phyloP scores from a whole-genome alignment of 2,113 vertebrate genomes.

The Gobio gobio region DNA sequence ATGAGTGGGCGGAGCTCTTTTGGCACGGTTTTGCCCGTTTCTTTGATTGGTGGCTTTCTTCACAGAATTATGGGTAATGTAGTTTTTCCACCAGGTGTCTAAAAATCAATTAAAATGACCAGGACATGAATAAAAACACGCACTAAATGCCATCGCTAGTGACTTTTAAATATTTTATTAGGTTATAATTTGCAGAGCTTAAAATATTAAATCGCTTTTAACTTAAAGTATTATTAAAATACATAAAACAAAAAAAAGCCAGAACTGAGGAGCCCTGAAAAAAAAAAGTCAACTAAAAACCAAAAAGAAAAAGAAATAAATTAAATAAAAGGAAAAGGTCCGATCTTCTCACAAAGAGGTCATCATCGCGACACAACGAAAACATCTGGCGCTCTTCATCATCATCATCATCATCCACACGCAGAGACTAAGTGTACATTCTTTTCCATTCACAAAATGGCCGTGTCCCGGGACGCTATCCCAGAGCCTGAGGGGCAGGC shows the following conservation, averaged over 20 bases:
- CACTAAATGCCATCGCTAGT: background rate
- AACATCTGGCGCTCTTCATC: slow-evolving; percentile 37
- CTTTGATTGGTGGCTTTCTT: no score
- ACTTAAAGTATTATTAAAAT: slow-evolving; percentile 87
- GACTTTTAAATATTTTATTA: slow-evolving; percentile 77
- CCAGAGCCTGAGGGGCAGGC: background rate
- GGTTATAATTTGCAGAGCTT: slow-evolving; percentile 85
- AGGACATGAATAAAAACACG: background rate
- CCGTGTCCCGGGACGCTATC: background rate
- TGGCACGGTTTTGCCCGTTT: no score
- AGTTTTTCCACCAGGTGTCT: background rate
- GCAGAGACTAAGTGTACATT: slow-evolving; percentile 56
- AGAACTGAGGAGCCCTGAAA: slow-evolving; percentile 83
- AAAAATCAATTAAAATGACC: background rate
- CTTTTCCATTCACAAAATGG: slow-evolving; percentile 43
- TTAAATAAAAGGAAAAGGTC: slow-evolving; percentile 55
- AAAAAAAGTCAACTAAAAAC: slow-evolving; percentile 68
- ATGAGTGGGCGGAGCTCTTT: no score
- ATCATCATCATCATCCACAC: no score
- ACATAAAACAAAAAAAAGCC: slow-evolving; percentile 84
- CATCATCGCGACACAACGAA: slow-evolving; percentile 66
- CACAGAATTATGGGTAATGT: no score
- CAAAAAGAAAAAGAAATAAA: slow-evolving; percentile 54
- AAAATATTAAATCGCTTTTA: slow-evolving; percentile 88
- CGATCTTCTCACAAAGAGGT: slow-evolving; percentile 71